These are phyloP conservation scores for Dendronephthya gigantea DNA, from an alignment of 64 coral and sea anemone genomes.

Conservation along the genomic window DNA sequence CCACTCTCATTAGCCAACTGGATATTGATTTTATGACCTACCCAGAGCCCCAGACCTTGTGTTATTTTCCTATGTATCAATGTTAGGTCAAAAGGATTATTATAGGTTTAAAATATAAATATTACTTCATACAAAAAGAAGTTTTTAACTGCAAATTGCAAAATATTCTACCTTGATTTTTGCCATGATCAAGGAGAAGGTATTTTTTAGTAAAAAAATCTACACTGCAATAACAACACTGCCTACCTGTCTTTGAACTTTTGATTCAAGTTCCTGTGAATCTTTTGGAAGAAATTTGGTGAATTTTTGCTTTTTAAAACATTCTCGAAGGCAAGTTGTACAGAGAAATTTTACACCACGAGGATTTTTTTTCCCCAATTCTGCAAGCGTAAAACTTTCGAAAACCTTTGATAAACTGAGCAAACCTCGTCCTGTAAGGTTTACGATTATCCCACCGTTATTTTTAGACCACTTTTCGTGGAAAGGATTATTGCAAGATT, in stretches of 20 bases:
- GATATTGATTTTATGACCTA: neutral
- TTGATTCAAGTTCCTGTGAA: neutral
- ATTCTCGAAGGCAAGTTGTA: neutral
- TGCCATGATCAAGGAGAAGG: neutral
- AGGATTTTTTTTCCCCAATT: neutral
- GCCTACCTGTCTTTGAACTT: neutral
- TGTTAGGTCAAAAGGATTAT: no score
- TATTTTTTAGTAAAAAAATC: neutral
- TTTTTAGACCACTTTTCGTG: neutral
- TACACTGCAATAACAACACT: neutral
- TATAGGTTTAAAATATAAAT: no score
- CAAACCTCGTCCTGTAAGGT: neutral
- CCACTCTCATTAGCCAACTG: no score
- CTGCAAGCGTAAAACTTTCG: neutral
- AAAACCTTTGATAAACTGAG: neutral
- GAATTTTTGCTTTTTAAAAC: neutral
- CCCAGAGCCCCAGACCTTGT: no score
- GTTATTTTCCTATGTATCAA: no score
- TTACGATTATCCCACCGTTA: neutral
- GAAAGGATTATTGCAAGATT: neutral
- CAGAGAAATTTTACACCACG: neutral
- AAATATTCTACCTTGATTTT: neutral
- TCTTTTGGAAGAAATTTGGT: conserved; percentile 15
- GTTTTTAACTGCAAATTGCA: no score
- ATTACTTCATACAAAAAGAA: no score